These are phyloP conservation scores for Fabriciana adippe DNA, from an alignment of 2,888 invertebrate genomes.

Conservation along the genomic window DNA sequence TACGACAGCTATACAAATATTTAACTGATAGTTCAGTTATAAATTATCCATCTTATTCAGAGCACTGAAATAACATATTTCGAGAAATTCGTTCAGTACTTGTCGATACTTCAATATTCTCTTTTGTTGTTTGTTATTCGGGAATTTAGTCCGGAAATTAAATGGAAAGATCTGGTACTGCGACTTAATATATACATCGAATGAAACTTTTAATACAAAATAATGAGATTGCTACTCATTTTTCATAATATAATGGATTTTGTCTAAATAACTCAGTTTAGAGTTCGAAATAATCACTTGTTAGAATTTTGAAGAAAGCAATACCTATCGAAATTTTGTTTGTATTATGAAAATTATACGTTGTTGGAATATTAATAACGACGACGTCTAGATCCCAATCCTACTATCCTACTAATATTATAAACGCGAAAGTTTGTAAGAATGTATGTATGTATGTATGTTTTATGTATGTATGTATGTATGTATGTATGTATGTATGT, in stretches of 20 bases:
- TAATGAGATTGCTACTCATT: slow-evolving; percentile 16
- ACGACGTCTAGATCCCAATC: too few relatives aligned
- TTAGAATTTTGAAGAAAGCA: background rate
- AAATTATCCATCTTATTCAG: background rate
- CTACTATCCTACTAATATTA: too few relatives aligned
- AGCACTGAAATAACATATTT: slow-evolving; percentile 5
- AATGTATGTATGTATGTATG: too few relatives aligned
- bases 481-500: too few relatives aligned
- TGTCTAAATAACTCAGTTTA: background rate
- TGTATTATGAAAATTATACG: too few relatives aligned
- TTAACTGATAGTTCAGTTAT: background rate
- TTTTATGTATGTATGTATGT: too few relatives aligned
- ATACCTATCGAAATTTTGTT: too few relatives aligned
- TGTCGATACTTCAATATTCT: slow-evolving; percentile 19
- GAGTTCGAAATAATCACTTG: background rate
- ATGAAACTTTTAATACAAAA: slow-evolving; percentile 15
- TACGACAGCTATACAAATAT: too few relatives aligned
- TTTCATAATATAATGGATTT: slow-evolving; percentile 10
- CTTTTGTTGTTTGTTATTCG: slow-evolving; percentile 17
- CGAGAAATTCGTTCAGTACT: slow-evolving; percentile 11
- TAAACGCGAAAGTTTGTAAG: too few relatives aligned
- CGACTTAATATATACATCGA: slow-evolving; percentile 11
- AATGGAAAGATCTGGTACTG: slow-evolving; percentile 9
- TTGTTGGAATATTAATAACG: too few relatives aligned
- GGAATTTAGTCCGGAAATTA: slow-evolving; percentile 24